phyloP scores from a whole-genome alignment of 2,797 vertebrate genomes.

The Macropus fuliginosus region DNA sequence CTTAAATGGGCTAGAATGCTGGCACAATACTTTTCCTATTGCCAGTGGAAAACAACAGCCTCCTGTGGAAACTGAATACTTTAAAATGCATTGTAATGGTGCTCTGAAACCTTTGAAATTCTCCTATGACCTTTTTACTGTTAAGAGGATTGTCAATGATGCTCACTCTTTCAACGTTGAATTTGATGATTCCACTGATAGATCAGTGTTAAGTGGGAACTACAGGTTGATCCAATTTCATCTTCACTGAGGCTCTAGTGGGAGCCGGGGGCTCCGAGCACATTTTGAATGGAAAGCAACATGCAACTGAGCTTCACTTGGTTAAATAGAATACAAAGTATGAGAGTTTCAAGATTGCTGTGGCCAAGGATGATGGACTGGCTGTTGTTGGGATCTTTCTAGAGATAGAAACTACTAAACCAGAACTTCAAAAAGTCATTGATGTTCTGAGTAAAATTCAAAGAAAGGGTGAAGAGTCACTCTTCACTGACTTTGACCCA shows the following conservation, averaged over 20 bases:
- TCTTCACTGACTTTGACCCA: slow-evolving; percentile 91
- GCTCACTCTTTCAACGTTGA: slow-evolving; percentile 85
- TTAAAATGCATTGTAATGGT: slow-evolving; percentile 81
- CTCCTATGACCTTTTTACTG: slow-evolving; percentile 88
- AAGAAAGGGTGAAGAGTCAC: slow-evolving; percentile 90
- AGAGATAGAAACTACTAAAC: slow-evolving; percentile 88
- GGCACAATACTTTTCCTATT: slow-evolving; percentile 89
- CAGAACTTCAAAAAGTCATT: slow-evolving; percentile 90
- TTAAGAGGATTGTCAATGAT: slow-evolving; percentile 91
- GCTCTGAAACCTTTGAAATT: slow-evolving; percentile 88
- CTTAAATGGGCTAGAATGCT: slow-evolving; percentile 88
- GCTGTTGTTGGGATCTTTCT: too few relatives aligned
- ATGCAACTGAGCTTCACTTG: slow-evolving; percentile 91
- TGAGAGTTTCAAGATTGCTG: slow-evolving; percentile 85
- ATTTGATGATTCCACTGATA: too few relatives aligned
- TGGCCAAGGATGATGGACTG: slow-evolving; percentile 80
- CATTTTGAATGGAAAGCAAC: too few relatives aligned
- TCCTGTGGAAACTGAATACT: slow-evolving; percentile 90
- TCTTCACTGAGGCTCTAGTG: too few relatives aligned
- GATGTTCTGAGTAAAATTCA: slow-evolving; percentile 88
- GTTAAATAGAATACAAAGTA: slow-evolving; percentile 99
- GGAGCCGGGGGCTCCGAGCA: too few relatives aligned
- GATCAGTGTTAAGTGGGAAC: too few relatives aligned
- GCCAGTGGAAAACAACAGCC: slow-evolving; percentile 93
- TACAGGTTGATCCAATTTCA: too few relatives aligned